phyloP scores from a whole-genome alignment of 64 coral and sea anemone species.

The Dendronephthya gigantea region DNA sequence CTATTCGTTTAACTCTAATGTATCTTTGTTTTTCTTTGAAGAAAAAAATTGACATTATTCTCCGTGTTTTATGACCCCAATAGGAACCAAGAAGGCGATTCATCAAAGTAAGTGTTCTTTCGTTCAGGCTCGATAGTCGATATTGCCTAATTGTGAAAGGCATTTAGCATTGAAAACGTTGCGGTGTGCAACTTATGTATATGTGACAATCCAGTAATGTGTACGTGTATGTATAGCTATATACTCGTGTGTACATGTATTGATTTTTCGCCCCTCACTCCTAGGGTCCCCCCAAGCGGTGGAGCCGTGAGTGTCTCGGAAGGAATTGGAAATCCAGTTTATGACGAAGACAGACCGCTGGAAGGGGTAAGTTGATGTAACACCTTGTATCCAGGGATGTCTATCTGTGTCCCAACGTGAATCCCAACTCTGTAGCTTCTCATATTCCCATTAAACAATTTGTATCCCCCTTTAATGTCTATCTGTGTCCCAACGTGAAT shows the following conservation, averaged over 20 bases:
- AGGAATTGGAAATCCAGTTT: slow-evolving; percentile 91
- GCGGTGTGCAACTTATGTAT: too few relatives aligned
- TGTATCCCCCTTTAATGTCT: too few relatives aligned
- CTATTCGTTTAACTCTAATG: background rate
- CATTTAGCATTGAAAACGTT: too few relatives aligned
- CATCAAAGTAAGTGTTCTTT: background rate
- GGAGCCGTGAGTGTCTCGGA: slow-evolving; percentile 38
- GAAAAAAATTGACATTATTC: slow-evolving; percentile 27
- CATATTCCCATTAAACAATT: too few relatives aligned
- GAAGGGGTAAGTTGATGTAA: slow-evolving; percentile 64
- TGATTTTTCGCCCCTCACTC: too few relatives aligned
- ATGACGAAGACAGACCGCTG: slow-evolving; percentile 78
- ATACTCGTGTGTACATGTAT: too few relatives aligned
- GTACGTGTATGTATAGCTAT: too few relatives aligned
- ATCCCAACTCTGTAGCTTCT: too few relatives aligned
- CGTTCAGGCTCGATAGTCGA: background rate
- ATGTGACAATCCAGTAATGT: too few relatives aligned
- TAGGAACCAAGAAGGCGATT: slow-evolving; percentile 1
- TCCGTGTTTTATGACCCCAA: slow-evolving; percentile 20
- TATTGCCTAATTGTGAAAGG: too few relatives aligned
- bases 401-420: background rate
- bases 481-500: background rate
- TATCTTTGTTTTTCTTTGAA: background rate
- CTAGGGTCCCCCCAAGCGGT: background rate
- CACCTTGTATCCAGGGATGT: background rate